Evolutionary conservation across 2,113 vertebrate species (phyloP), one percentile per base, ranked within the genome.

Genomic region (Jaculus jaculus): DNA sequence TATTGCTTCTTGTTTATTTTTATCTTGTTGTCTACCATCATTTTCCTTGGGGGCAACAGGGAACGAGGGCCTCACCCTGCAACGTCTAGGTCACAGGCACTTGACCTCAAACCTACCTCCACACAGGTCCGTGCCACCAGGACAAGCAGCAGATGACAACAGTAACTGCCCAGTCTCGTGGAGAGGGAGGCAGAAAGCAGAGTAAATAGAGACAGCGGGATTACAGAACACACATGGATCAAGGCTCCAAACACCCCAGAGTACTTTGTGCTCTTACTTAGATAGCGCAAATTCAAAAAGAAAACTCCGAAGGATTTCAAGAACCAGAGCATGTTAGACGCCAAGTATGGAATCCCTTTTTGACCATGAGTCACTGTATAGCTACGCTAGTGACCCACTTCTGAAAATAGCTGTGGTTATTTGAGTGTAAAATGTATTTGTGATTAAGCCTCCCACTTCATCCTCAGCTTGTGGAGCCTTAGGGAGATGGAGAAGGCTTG

Each of bases 101-200:
- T 73, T 81, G 61, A 58, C 54, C 37, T 16, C 71, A 74, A 51
- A 15, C 30, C 61, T 71, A 24, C 47, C 60, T 86, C 28, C 1
- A n/a, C 11, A 23, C 28, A 11, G 6, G 0, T 12, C n/a, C 34
- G 23, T 3, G 0, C 0, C 15, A 72, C 32, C 30, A 69, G 51
- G 39, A n/a, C 72, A 47, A 13, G 34, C 20, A 37, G 58, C 73
- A 54, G 34, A 71, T 10, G 61, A 11, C 24, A 90, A 42, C 63
- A 47, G 2, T 24, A 42, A 39, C 54, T 81, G 42, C 16, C 17
- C 10, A 18, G 9, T 20, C 24, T 89, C 72, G 20, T 68, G 73
- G 66, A 69, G 13, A 65, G 11, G 21, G 20, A 61, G 7, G 20
- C 66, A n/a, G 69, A 72, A 24, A 65, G 61, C 32, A 21, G 47